Percentiles rank a stretch among this genome's conserved stretches.
Conservation (phyloP, 1,140 invertebrate genomes). For the Probaryconus sp. region DNA sequence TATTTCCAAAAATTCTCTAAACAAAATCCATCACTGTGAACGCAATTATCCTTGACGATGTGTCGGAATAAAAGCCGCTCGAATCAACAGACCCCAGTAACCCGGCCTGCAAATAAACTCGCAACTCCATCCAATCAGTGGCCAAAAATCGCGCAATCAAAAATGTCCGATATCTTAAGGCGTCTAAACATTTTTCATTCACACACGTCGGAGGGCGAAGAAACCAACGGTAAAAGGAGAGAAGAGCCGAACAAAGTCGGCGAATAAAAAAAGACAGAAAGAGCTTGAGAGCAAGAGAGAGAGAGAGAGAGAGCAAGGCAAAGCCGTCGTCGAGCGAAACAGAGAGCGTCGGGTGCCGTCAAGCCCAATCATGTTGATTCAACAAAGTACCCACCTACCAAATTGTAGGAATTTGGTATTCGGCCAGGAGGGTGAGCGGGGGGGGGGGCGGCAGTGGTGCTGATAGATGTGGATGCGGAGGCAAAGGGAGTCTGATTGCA, state of each 20-base stretch:
- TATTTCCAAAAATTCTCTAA: no score
- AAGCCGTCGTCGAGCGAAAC: conserved; percentile 12
- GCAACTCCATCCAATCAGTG: conserved; percentile 18
- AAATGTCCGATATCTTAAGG: conserved; percentile 29
- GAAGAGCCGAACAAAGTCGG: conserved; percentile 21
- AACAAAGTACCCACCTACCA: conserved; percentile 79
- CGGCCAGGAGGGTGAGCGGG: conserved; percentile 72
- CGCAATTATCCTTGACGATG: no score
- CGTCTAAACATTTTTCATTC: conserved; percentile 48
- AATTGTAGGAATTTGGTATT: conserved; percentile 79
- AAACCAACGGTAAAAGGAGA: conserved; percentile 18
- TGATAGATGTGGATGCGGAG: conserved; percentile 61
- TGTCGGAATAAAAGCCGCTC: no score
- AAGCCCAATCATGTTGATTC: conserved; percentile 79
- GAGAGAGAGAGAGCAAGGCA: conserved; percentile 3
- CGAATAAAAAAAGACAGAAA: conserved; percentile 4
- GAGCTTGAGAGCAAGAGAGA: not conserved
- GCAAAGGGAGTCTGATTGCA: conserved; percentile 75
- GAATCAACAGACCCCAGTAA: conserved; percentile 23
- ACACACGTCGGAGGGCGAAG: not conserved
- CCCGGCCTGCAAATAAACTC: not conserved
- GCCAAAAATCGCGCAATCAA: conserved; percentile 39
- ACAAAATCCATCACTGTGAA: no score
- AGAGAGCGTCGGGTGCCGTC: conserved; percentile 68
- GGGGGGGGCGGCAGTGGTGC: conserved; percentile 37